Evolutionary conservation across 2,113 vertebrate genomes (phyloP).

Genomic region (Odontesthes bonariensis): DNA sequence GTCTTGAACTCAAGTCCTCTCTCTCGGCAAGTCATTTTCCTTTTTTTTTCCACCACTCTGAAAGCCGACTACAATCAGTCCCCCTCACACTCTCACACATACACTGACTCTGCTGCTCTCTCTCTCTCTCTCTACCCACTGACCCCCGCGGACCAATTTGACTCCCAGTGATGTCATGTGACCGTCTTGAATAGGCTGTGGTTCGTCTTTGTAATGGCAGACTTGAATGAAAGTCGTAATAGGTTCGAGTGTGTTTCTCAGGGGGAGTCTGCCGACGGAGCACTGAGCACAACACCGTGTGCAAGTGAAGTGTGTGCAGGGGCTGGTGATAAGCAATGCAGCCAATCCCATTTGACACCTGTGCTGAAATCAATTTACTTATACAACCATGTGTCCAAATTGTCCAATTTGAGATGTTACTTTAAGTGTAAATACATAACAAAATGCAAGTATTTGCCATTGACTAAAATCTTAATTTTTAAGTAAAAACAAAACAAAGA

Average conservation of each 20-base stretch:
- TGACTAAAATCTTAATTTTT: background rate
- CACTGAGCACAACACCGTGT: conserved; percentile 22
- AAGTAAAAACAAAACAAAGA: background rate
- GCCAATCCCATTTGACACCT: conserved; percentile 73
- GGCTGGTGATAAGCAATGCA: conserved; percentile 29
- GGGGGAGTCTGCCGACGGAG: conserved; percentile 30
- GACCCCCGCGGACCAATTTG: conserved; percentile 65
- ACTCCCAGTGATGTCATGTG: conserved; percentile 76
- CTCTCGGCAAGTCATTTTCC: conserved; percentile 61
- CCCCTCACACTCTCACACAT: conserved; percentile 13
- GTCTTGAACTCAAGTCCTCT: conserved; percentile 48
- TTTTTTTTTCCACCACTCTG: conserved; percentile 43
- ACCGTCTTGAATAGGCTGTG: conserved; percentile 69
- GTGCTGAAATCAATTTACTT: conserved; percentile 18
- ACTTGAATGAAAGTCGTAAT: conserved; percentile 39
- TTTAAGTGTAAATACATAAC: background rate
- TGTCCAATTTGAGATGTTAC: no score
- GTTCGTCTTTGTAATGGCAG: conserved; percentile 40
- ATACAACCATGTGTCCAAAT: no score
- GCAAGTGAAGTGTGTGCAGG: background rate
- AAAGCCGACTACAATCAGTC: conserved; percentile 22
- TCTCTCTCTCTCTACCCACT: conserved; percentile 52
- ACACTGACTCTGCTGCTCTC: conserved; percentile 4
- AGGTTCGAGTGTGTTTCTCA: conserved; percentile 21
- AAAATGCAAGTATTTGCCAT: background rate